Conservation (phyloP, 2,888 invertebrate species). For the Pammene aurita region DNA sequence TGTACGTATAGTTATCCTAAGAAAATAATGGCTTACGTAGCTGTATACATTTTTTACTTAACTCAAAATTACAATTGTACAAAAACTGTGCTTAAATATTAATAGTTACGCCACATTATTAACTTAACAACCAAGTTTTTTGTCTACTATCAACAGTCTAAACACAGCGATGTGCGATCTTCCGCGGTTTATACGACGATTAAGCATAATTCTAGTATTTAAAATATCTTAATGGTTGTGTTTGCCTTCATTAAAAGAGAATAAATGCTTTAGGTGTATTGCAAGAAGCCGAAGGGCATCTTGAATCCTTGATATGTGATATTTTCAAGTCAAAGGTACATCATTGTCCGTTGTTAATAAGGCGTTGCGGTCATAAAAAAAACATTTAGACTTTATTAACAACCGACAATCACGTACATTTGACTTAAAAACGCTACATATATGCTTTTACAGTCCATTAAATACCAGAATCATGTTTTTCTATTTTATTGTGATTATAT, state of each 20-base stretch:
- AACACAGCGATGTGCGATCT: background rate
- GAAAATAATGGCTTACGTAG: too few species aligned
- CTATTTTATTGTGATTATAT: background rate
- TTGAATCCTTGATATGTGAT: background rate
- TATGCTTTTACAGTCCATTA: background rate
- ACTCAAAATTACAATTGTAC: too few species aligned
- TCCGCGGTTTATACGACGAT: constrained; percentile 15
- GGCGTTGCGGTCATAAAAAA: too few species aligned
- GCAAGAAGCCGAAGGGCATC: constrained; percentile 2
- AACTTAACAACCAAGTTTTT: constrained; percentile 10
- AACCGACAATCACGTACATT: too few species aligned
- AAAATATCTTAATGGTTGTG: constrained; percentile 29
- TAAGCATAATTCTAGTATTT: constrained; percentile 27
- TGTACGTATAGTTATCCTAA: too few species aligned
- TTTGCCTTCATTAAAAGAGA: constrained; percentile 29
- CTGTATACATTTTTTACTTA: too few species aligned
- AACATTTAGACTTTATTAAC: too few species aligned
- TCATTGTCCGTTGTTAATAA: too few species aligned
- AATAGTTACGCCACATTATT: too few species aligned
- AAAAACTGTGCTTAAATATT: too few species aligned
- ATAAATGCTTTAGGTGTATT: constrained; percentile 7
- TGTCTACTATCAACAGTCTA: constrained; percentile 14
- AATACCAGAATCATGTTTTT: background rate
- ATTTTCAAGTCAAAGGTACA: too few species aligned
- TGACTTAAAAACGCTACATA: too few species aligned